These are phyloP conservation scores for Syngnathus rostellatus DNA, from an alignment of 2,797 vertebrate genomes.

Conservation along the genomic window DNA sequence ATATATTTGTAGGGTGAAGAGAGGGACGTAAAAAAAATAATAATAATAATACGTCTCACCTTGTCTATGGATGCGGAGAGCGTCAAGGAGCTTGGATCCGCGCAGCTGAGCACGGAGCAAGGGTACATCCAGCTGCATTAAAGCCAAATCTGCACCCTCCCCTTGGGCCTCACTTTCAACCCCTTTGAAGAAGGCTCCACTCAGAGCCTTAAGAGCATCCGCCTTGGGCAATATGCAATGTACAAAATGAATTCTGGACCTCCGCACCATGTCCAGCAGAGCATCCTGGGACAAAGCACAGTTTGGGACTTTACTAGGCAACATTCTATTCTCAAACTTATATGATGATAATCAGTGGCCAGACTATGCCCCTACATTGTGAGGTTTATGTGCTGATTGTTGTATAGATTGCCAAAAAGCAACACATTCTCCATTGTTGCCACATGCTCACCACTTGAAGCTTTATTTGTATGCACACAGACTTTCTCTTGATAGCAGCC, in stretches of 20 bases:
- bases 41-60: slow-evolving; percentile 73
- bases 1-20: background rate
- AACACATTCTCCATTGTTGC: background rate
- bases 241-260: slow-evolving; percentile 89
- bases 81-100: slow-evolving; percentile 85
- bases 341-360: background rate
- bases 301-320: too few relatives aligned
- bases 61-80: slow-evolving; percentile 92
- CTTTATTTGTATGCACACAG: slow-evolving; percentile 92
- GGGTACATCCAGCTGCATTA: slow-evolving; percentile 89
- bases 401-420: background rate
- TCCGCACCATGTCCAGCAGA: slow-evolving; percentile 88
- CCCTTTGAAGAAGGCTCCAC: slow-evolving; percentile 67
- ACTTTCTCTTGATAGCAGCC: slow-evolving; percentile 91
- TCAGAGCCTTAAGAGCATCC: slow-evolving; percentile 67
- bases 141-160: slow-evolving; percentile 78
- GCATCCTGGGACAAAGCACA: slow-evolving; percentile 73
- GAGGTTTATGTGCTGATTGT: background rate
- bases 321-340: background rate
- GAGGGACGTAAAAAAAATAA: background rate
- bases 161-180: slow-evolving; percentile 75
- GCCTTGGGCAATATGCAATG: slow-evolving; percentile 90
- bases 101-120: slow-evolving; percentile 87
- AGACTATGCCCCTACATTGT: background rate
- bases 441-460: slow-evolving; percentile 87